Conservation (phyloP, 2,113 vertebrate species). For the Brachyhypopomus occidentalis region DNA sequence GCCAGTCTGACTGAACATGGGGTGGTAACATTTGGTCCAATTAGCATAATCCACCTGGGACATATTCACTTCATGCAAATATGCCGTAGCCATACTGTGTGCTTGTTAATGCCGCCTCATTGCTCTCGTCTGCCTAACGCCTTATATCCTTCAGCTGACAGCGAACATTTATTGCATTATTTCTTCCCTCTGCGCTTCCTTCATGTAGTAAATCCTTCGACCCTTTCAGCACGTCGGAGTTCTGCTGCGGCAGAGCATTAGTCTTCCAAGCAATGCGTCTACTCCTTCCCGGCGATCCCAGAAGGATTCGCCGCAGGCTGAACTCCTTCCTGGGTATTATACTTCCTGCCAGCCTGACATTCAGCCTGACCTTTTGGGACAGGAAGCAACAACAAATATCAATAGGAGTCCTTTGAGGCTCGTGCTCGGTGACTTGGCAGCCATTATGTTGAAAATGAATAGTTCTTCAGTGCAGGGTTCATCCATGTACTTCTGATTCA, state of each 20-base stretch:
- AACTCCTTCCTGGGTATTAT: constrained; percentile 18
- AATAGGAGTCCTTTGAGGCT: background rate
- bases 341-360: constrained; percentile 1
- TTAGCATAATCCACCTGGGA: background rate
- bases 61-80: background rate
- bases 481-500: constrained; percentile 13
- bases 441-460: constrained; percentile 23
- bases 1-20: background rate
- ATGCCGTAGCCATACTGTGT: background rate
- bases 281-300: constrained; percentile 13
- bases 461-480: constrained; percentile 19
- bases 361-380: constrained; percentile 17
- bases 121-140: background rate
- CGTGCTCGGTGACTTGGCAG: background rate
- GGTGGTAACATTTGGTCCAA: background rate
- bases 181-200: background rate
- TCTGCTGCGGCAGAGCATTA: background rate
- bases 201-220: background rate
- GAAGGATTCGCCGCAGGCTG: background rate
- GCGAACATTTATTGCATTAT: background rate
- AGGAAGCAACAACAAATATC: constrained; percentile 19
- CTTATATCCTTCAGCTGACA: background rate
- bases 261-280: background rate
- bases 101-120: background rate
- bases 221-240: background rate